phyloP scores from a whole-genome alignment of 2,113 vertebrate genomes.

The Taurulus bubalis region DNA sequence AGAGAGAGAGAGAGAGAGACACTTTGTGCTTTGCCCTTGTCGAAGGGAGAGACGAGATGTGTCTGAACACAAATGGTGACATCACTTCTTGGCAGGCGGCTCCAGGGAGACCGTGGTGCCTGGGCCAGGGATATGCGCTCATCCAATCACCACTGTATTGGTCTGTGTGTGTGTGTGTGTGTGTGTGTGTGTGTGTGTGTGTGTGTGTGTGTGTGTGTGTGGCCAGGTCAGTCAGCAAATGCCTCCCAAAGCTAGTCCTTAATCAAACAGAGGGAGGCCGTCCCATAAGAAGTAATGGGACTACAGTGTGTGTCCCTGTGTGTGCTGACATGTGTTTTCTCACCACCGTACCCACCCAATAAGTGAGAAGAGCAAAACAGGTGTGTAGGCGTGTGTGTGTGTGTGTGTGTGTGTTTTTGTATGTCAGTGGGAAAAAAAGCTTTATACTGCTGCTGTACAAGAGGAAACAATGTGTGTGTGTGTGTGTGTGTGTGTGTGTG shows the following conservation, averaged over 20 bases:
- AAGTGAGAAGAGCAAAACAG: not conserved
- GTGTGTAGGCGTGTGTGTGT: constrained; percentile 1
- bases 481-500: not conserved
- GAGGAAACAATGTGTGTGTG: not conserved
- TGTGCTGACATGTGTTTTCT: constrained; percentile 14
- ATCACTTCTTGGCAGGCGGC: constrained; percentile 73
- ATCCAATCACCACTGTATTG: constrained; percentile 58
- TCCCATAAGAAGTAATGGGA: constrained; percentile 23
- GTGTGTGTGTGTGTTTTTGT: not conserved
- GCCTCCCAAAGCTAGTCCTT: constrained; percentile 60
- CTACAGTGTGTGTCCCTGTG: constrained; percentile 39
- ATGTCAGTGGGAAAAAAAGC: not conserved
- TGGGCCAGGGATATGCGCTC: constrained; percentile 48
- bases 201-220: constrained; percentile 31
- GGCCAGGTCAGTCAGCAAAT: constrained; percentile 62
- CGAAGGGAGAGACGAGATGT: constrained; percentile 64
- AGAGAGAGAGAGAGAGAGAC: constrained; percentile 32
- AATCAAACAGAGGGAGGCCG: constrained; percentile 69
- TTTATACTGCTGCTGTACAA: not conserved
- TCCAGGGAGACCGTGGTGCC: constrained; percentile 64
- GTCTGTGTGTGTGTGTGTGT: constrained; percentile 26
- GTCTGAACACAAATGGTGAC: constrained; percentile 73
- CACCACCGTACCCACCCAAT: not conserved
- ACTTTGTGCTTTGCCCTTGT: constrained; percentile 60
- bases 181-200: constrained; percentile 39